phyloP scores from a whole-genome alignment of 2,797 vertebrate genomes.

The Phrynocephalus vlangalii region DNA sequence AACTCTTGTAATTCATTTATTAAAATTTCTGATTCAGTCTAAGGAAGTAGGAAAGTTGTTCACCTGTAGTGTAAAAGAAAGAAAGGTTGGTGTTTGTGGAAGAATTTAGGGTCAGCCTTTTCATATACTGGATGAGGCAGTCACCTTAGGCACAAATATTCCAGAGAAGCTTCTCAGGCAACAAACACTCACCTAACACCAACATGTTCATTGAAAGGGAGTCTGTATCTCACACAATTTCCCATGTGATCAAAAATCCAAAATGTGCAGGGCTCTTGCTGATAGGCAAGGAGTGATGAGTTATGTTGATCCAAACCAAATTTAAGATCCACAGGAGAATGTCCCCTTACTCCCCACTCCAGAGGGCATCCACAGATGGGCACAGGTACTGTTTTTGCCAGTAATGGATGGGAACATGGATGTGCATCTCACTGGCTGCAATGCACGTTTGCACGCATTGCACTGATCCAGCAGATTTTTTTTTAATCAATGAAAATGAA shows the following conservation, averaged over 20 bases:
- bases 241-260: not conserved
- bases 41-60: not conserved
- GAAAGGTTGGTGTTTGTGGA: not conserved
- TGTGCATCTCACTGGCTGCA: not conserved
- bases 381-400: not conserved
- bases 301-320: too few relatives aligned
- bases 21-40: not conserved
- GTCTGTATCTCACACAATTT: not conserved
- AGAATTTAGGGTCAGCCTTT: not conserved
- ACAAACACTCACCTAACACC: not conserved
- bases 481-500: not conserved
- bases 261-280: too few relatives aligned
- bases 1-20: not conserved
- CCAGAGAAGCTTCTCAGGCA: not conserved
- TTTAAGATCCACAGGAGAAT: too few relatives aligned
- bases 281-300: not conserved
- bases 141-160: not conserved
- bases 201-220: not conserved
- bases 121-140: not conserved
- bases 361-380: not conserved
- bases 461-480: not conserved
- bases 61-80: not conserved
- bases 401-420: not conserved
- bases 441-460: not conserved
- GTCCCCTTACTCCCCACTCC: not conserved